Conservation (phyloP, 2,888 invertebrate genomes). For the Ophraella communa region DNA sequence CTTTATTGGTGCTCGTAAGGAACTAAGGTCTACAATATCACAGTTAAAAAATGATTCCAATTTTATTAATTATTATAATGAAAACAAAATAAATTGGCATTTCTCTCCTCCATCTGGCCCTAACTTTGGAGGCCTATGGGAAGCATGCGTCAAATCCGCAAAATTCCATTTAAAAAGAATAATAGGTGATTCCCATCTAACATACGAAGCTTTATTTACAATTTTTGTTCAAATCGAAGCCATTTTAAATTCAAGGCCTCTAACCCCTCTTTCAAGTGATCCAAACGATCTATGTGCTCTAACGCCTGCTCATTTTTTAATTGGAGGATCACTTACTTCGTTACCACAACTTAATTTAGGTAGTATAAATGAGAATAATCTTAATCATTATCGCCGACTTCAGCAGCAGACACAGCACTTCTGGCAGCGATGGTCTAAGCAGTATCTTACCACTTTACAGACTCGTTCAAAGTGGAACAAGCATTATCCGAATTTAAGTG, state of each 20-base stretch:
- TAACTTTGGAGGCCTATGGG: not conserved
- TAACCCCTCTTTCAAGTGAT: too few species aligned
- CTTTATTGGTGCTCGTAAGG: slow-evolving; percentile 39
- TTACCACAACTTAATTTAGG: too few species aligned
- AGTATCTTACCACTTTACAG: too few species aligned
- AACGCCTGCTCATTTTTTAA: too few species aligned
- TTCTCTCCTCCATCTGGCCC: not conserved
- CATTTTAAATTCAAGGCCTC: not conserved
- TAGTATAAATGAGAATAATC: too few species aligned
- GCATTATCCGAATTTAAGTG: too few species aligned
- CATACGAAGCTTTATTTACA: not conserved
- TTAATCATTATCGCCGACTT: too few species aligned
- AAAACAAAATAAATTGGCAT: not conserved
- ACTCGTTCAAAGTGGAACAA: too few species aligned
- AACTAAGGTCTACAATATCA: not conserved
- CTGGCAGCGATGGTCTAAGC: too few species aligned
- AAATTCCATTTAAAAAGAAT: not conserved
- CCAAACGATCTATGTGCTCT: too few species aligned
- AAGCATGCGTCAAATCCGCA: not conserved
- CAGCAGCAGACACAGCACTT: too few species aligned
- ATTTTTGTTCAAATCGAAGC: not conserved
- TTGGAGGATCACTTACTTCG: too few species aligned
- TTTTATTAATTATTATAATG: not conserved
- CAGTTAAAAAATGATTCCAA: not conserved
- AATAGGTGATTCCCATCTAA: not conserved